These are phyloP conservation scores for Hetaerina titia DNA, from an alignment of 2,888 invertebrate species.

Conservation along the genomic window DNA sequence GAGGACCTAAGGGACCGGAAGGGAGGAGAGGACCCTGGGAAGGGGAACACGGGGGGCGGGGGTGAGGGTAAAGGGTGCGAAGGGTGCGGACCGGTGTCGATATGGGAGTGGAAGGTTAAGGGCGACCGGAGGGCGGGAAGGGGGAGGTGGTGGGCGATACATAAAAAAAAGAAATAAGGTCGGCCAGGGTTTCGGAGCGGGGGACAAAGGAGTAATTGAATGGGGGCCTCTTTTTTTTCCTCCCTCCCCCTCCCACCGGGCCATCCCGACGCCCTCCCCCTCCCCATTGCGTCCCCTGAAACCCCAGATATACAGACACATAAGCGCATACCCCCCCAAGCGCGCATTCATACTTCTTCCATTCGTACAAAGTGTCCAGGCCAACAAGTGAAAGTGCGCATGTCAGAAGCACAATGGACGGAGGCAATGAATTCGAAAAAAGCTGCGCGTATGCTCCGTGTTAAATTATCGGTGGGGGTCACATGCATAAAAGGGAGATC, in stretches of 20 bases:
- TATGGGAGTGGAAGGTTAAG: neutral
- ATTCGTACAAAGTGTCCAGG: constrained; percentile 47
- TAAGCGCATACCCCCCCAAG: neutral
- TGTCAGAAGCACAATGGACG: constrained; percentile 52
- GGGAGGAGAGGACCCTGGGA: neutral
- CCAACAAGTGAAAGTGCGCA: constrained; percentile 59
- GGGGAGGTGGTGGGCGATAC: neutral
- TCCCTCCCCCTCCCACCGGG: neutral
- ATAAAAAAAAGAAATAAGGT: constrained; percentile 42
- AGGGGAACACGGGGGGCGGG: neutral
- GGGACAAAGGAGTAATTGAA: constrained; percentile 40
- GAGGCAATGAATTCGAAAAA: constrained; percentile 49
- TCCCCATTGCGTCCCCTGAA: neutral
- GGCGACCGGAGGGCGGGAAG: neutral
- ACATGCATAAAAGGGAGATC: neutral
- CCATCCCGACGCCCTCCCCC: neutral
- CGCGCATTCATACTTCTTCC: constrained; percentile 37
- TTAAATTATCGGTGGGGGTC: constrained; percentile 27
- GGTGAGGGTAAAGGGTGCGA: neutral
- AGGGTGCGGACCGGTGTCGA: neutral
- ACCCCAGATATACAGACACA: neutral
- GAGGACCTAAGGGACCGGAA: neutral
- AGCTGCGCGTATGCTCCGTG: neutral
- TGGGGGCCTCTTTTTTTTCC: neutral
- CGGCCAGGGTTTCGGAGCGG: constrained; percentile 29